Evolutionary conservation across 2,113 vertebrate genomes (phyloP), one percentile per base, ranked within the genome.

Genomic region (Zapus hudsonius): DNA sequence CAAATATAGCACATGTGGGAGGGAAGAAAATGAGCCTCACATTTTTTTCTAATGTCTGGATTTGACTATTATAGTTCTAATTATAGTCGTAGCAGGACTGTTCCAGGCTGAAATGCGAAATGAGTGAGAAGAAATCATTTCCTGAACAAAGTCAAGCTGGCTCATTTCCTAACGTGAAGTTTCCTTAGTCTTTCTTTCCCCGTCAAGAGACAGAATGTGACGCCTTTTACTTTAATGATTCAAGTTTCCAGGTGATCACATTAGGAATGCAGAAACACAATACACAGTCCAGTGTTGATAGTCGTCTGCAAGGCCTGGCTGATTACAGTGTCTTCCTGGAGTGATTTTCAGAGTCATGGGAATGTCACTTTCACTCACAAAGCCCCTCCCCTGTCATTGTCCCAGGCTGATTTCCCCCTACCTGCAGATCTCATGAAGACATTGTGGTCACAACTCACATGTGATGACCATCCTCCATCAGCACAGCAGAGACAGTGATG

Each of bases 31-130:
- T 16, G n/a, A 94, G 73, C 55, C 44, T 38, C 10, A 70, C 31
- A 61, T 89, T 94, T 96, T 87, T 38, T 89, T 52, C 84, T 47
- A 42, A 82, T 29, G 78, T 42, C 57, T 93, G 81, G 55, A 83
- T 92, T 92, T 94, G 76, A 91, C 76, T 87, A 81, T 91, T 84
- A 69, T 61, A 73, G 69, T 94, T 96, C 91, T 95, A 95, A 95
- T 94, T 94, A 91, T 64, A 89, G 31, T 27, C 63, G 73, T 5
- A 64, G 42, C 52, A 76, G 40, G 20, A 47, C 31, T 89, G 63
- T 69, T 94, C 85, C 76, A 70, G 93, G 55, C 33, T 90, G 31
- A 91, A 93, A 91, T 83, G 57, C 31, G 95, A 91, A 94, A 76
- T 92, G 69, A 91, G 70, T 90, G 81, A 94, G 87, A 78, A 84